A percentile compares a stretch with the other conserved stretches of the same genome.
These are phyloP conservation scores for Dipodomys merriami DNA, from an alignment of 2,113 vertebrate genomes.

Conservation along the genomic window DNA sequence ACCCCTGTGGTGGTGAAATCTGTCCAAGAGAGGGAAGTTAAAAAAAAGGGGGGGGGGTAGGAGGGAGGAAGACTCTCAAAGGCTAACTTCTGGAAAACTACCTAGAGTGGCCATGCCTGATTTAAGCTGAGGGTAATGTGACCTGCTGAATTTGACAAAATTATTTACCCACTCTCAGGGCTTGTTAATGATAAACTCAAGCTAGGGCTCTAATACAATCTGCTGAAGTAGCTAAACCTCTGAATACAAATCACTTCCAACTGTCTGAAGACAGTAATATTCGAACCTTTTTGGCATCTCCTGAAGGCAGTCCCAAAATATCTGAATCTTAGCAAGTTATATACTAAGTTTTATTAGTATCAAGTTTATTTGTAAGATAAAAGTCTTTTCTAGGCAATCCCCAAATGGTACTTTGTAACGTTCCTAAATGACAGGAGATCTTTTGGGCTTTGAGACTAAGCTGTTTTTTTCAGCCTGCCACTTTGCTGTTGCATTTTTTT, in stretches of 20 bases:
- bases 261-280: not conserved
- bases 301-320: not conserved
- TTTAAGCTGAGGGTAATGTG: constrained; percentile 27
- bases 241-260: not conserved
- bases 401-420: not conserved
- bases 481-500: not conserved
- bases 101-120: not conserved
- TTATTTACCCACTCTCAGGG: constrained; percentile 26
- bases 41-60: not conserved
- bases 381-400: not conserved
- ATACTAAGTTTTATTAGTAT: not conserved
- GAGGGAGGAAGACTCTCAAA: not conserved
- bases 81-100: constrained; percentile 46
- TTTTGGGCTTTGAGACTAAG: not conserved
- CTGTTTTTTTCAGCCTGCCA: not conserved
- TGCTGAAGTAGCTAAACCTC: not conserved
- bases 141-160: constrained; percentile 19
- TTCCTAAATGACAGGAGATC: not conserved
- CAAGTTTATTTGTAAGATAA: not conserved
- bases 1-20: not conserved
- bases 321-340: not conserved
- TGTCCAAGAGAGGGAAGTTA: not conserved
- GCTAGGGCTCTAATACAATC: not conserved
- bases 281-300: not conserved
- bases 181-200: constrained; percentile 57